Conservation (phyloP, 1,140 invertebrate genomes). For the Condylostylus longicornis region DNA sequence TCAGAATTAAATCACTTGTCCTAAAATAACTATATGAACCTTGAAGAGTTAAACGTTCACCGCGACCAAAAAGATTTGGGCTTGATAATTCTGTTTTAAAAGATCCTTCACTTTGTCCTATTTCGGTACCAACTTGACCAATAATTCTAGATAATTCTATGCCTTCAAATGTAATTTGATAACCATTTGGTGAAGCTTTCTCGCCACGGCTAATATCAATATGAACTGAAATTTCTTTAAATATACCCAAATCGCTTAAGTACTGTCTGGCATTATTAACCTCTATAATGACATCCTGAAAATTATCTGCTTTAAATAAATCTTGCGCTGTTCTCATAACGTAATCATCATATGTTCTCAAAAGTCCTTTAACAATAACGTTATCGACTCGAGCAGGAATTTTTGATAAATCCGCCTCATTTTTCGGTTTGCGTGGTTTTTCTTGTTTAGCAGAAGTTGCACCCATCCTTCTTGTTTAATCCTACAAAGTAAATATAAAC, state of each 20-base stretch:
- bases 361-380: constrained; percentile 24
- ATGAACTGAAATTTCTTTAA: constrained; percentile 25
- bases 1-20: constrained; percentile 25
- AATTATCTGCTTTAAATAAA: constrained; percentile 25
- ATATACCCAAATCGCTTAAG: constrained; percentile 28
- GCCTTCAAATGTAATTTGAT: constrained; percentile 27
- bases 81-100: constrained; percentile 22
- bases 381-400: constrained; percentile 29
- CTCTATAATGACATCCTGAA: constrained; percentile 28
- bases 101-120: constrained; percentile 30
- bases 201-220: constrained; percentile 24
- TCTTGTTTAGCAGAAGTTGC: too few relatives aligned
- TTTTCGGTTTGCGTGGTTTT: too few relatives aligned
- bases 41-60: constrained; percentile 26
- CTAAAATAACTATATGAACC: constrained; percentile 27
- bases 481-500: too few relatives aligned
- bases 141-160: constrained; percentile 23
- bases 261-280: constrained; percentile 20
- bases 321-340: constrained; percentile 23
- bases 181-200: constrained; percentile 25
- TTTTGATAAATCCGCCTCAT: too few relatives aligned
- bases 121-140: constrained; percentile 28
- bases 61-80: constrained; percentile 26
- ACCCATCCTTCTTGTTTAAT: too few relatives aligned
- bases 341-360: constrained; percentile 29